These are phyloP conservation scores for Papilio dardanus DNA, from an alignment of 1,140 invertebrate genomes.

Conservation along the genomic window DNA sequence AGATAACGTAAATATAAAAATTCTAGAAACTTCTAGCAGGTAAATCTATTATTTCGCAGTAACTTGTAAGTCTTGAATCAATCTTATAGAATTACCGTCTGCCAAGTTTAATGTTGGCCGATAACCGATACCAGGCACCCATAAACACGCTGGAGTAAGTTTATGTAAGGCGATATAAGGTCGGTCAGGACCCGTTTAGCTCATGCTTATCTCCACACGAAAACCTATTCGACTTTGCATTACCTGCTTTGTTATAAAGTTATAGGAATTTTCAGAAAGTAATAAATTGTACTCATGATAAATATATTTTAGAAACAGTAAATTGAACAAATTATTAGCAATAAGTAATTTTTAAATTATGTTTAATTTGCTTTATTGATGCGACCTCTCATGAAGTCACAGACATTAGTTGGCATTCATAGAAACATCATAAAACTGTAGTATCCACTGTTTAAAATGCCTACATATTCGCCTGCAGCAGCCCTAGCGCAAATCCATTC, in stretches of 20 bases:
- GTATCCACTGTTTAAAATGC: background rate
- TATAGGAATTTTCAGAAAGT: too few relatives aligned
- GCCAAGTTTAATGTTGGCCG: conserved; percentile 12
- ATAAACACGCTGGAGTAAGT: conserved; percentile 56
- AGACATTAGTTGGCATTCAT: background rate
- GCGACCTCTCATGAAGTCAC: too few relatives aligned
- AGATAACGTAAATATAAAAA: too few relatives aligned
- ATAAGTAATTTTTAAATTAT: too few relatives aligned
- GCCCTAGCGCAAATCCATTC: conserved; percentile 31
- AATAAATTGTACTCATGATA: too few relatives aligned
- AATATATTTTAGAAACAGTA: too few relatives aligned
- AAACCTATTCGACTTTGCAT: conserved; percentile 30
- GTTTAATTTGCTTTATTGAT: too few relatives aligned
- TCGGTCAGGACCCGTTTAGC: conserved; percentile 58
- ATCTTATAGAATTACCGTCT: conserved; percentile 19
- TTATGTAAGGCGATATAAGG: conserved; percentile 66
- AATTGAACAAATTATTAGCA: too few relatives aligned
- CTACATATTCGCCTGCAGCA: background rate
- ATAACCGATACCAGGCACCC: conserved; percentile 44
- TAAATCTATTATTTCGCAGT: background rate
- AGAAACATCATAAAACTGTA: background rate
- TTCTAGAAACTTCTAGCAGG: background rate
- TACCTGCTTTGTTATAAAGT: background rate
- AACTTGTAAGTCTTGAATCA: conserved; percentile 9
- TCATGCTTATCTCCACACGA: conserved; percentile 59